Base-by-base conservation (phyloP, 2,888 invertebrate species). In the Andrena minutula region DNA sequence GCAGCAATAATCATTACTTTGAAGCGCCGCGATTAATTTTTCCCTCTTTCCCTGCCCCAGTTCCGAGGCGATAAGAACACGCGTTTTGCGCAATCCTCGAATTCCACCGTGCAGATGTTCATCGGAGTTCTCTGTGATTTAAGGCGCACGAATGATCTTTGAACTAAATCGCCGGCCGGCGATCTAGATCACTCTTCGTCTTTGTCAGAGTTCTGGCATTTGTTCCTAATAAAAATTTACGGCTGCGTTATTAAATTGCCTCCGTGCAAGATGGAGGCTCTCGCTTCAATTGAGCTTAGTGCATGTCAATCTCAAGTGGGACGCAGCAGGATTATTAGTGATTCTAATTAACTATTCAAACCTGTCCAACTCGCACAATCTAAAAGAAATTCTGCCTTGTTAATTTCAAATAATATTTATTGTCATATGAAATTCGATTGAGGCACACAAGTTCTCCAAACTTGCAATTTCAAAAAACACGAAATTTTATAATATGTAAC, bases 41-140 rank as follows among this genome's bases (percentile, higher is more conserved):
- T 66, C 69, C 12, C 20, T 32, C 30, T 53, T 47, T 30, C 20
- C 5, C 49, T 60, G 70, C 32, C 35, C 86, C 41, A 79, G 72
- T 84, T 79, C 56, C 49, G 5, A 60, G 1, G 61, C 58, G 87
- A 86, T 85, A 80, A 84, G 75, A 73, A 64, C 61, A 30, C 51
- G 26, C 72, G 76, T 61, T 84, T 82, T 75, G 68, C 87, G 82
- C 82, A 82, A 87, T 82, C 82, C 76, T 76, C 71, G 69, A 74
- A 76, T 84, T 76, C 61, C 79, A 61, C 68, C 66, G 75, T 70
- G 73, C 87, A 86, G 84, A 86, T 86, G 79, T 79, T 74, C 86
- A 58, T 69, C 77, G 49, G 72, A 51, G 26, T 75, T 69, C 77
- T 78, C 56, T 65, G 60, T 74, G 86, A 86, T 83, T 86, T 78